A percentile compares a stretch with the other conserved stretches of the same genome.
Evolutionary conservation across 2,888 invertebrate species (phyloP).

Genomic region (Melanophora roralis): DNA sequence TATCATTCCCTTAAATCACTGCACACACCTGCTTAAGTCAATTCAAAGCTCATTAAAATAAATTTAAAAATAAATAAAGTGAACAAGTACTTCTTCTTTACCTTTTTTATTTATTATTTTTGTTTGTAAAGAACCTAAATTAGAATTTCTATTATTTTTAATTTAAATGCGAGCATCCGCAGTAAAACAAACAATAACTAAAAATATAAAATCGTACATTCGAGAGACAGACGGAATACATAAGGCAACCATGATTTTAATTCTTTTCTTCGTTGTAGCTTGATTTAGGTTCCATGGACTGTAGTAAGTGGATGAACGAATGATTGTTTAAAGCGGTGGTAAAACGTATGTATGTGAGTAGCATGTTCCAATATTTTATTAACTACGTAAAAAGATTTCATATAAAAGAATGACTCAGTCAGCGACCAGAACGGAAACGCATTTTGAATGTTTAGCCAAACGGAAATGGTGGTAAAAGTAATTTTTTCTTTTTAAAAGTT

Average conservation of each 20-base stretch:
- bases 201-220: no score
- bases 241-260: background rate
- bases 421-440: constrained; percentile 59
- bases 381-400: constrained; percentile 15
- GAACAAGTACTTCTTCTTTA: constrained; percentile 2
- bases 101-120: background rate
- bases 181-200: constrained; percentile 2
- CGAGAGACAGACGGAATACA: background rate
- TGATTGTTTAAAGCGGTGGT: background rate
- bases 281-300: background rate
- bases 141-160: constrained; percentile 55
- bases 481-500: background rate
- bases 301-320: background rate
- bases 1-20: background rate
- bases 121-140: constrained; percentile 46
- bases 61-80: constrained; percentile 16
- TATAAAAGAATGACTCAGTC: constrained; percentile 27
- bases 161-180: constrained; percentile 62
- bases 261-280: background rate
- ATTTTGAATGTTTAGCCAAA: constrained; percentile 52
- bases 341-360: background rate
- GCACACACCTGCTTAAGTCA: constrained; percentile 33
- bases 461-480: constrained; percentile 52
- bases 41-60: constrained; percentile 49
- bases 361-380: constrained; percentile 20